phyloP scores from a whole-genome alignment of 2,888 invertebrate genomes.

The Phasia obesa region DNA sequence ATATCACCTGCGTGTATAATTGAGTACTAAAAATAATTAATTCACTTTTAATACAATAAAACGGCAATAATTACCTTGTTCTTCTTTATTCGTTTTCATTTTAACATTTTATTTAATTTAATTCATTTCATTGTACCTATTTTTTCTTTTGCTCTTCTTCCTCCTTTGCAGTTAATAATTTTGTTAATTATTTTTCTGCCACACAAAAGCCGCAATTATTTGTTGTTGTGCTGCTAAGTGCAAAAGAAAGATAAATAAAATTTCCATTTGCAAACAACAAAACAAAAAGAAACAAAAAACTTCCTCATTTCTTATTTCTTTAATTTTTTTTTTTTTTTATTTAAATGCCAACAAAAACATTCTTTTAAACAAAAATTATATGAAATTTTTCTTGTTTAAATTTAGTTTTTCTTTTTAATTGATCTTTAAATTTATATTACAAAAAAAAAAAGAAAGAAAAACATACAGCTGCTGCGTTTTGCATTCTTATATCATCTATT shows the following conservation, averaged over 20 bases:
- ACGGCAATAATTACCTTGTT: conserved; percentile 14
- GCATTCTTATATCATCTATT: not conserved
- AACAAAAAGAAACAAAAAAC: too few species aligned
- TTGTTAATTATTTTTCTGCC: conserved; percentile 47
- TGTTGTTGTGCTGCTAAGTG: conserved; percentile 50
- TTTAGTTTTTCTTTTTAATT: not conserved
- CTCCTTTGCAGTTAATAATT: conserved; percentile 50
- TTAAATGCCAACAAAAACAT: not conserved
- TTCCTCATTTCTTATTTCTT: not conserved
- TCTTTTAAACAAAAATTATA: not conserved
- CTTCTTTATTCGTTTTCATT: conserved; percentile 17
- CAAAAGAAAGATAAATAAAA: conserved; percentile 43
- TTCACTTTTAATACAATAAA: not conserved
- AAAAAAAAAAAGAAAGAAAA: not conserved
- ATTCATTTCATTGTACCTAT: conserved; percentile 9
- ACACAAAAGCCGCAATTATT: conserved; percentile 28
- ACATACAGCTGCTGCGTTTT: conserved; percentile 12
- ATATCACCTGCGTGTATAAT: not conserved
- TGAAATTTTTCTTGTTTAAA: not conserved
- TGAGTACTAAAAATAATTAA: not conserved
- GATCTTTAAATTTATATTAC: not conserved
- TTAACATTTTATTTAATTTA: too few species aligned
- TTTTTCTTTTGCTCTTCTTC: conserved; percentile 12
- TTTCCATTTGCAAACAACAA: not conserved
- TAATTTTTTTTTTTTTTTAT: conserved; percentile 9